These are phyloP conservation scores for Protomyctophum bolini DNA, from an alignment of 2,113 vertebrate genomes.

Conservation along the genomic window DNA sequence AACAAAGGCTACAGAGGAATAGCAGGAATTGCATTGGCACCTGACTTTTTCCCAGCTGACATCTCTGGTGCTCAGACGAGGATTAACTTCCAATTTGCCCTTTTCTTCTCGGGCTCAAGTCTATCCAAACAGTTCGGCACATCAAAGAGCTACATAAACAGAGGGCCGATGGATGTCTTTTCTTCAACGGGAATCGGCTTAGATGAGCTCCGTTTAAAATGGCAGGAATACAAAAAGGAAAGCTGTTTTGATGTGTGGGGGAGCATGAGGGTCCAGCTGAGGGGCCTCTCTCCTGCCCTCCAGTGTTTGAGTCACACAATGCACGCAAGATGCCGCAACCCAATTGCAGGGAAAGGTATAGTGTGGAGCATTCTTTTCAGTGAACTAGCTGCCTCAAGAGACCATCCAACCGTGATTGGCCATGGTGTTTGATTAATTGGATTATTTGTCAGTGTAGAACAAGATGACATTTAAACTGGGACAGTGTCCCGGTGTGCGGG, in stretches of 20 bases:
- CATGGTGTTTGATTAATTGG: no score
- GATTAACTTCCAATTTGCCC: conserved; percentile 78
- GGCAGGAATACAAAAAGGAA: conserved; percentile 63
- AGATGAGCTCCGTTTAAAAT: conserved; percentile 70
- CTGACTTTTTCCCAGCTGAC: conserved; percentile 76
- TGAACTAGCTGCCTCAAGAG: no score
- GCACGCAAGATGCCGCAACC: neutral
- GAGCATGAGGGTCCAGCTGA: conserved; percentile 24
- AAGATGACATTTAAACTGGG: no score
- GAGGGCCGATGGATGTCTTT: conserved; percentile 57
- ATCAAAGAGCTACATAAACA: conserved; percentile 76
- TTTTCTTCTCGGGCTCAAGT: conserved; percentile 74
- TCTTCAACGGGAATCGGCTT: conserved; percentile 68
- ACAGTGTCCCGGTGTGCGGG: no score
- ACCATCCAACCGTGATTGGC: no score
- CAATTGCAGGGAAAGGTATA: no score
- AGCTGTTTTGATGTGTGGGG: conserved; percentile 68
- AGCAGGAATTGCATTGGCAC: conserved; percentile 69
- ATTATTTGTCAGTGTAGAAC: no score
- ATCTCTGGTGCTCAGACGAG: conserved; percentile 71
- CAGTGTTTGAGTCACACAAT: conserved; percentile 4
- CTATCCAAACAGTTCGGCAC: conserved; percentile 73
- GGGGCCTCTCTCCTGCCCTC: conserved; percentile 30
- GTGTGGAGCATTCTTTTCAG: no score
- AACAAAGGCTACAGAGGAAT: conserved; percentile 77